Conservation (phyloP, 2,113 vertebrate species). For the Pachycephala philippinensis region DNA sequence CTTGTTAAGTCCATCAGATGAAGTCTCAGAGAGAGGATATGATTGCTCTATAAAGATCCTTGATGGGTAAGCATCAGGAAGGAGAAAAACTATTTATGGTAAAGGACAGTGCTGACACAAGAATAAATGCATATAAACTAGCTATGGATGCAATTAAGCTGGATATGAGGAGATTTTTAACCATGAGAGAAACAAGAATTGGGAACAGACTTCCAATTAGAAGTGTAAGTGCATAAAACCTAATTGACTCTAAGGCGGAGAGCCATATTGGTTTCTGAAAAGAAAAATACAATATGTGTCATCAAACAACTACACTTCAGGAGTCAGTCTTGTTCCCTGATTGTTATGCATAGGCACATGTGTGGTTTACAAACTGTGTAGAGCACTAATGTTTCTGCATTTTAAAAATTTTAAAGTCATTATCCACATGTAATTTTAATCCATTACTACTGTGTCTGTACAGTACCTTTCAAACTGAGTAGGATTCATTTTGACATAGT, state of each 20-base stretch:
- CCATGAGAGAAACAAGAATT: neutral
- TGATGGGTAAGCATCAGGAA: conserved; percentile 25
- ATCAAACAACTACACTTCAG: neutral
- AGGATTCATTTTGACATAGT: conserved; percentile 46
- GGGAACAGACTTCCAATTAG: neutral
- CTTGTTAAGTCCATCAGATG: neutral
- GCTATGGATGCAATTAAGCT: conserved; percentile 6
- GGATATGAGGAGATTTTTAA: conserved; percentile 27
- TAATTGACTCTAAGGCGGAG: neutral
- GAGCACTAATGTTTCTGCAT: neutral
- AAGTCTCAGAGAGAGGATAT: conserved; percentile 1
- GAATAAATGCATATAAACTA: conserved; percentile 27
- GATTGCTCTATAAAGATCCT: conserved; percentile 27
- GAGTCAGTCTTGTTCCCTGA: neutral
- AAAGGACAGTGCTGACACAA: conserved; percentile 52
- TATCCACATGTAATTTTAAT: conserved; percentile 12
- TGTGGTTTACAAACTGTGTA: neutral
- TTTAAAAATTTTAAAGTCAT: neutral
- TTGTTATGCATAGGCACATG: neutral
- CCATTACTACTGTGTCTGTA: neutral
- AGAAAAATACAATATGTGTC: neutral
- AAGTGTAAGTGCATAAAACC: neutral
- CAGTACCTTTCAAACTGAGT: neutral
- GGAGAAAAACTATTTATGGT: conserved; percentile 49
- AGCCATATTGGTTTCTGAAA: neutral